These are phyloP conservation scores for Argya squamiceps DNA, from an alignment of 2,797 vertebrate species.

Conservation along the genomic window DNA sequence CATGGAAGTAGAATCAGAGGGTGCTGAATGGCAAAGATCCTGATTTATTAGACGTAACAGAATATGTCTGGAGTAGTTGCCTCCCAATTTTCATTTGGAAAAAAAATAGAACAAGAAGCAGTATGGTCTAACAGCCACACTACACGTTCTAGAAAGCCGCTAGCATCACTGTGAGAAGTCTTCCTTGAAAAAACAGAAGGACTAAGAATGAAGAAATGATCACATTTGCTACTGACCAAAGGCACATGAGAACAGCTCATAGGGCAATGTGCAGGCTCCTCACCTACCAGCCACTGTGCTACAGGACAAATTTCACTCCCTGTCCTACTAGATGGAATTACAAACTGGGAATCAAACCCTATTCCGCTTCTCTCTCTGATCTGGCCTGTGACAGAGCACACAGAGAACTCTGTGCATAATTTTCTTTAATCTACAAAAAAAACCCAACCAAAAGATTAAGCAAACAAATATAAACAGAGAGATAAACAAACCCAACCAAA, in stretches of 20 bases:
- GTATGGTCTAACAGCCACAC: not conserved
- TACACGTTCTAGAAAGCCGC: not conserved
- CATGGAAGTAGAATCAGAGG: not conserved
- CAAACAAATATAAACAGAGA: not conserved
- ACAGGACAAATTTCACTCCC: not conserved
- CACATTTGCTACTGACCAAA: not conserved
- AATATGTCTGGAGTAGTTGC: not conserved
- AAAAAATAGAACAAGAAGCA: not conserved
- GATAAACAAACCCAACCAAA: not conserved
- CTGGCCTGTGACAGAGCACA: not conserved
- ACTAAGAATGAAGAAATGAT: not conserved
- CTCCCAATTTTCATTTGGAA: not conserved
- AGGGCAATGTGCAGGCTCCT: not conserved
- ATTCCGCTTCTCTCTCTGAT: not conserved
- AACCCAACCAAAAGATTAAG: not conserved
- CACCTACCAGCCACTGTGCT: accelerated
- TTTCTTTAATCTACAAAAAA: not conserved
- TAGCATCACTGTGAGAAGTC: not conserved
- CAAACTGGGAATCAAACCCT: not conserved
- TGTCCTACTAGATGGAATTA: not conserved
- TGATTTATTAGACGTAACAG: not conserved
- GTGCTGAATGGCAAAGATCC: not conserved
- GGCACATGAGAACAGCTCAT: not conserved
- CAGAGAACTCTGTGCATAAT: not conserved
- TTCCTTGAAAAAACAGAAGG: not conserved